These are phyloP conservation scores for Urosaurus nigricauda DNA, from an alignment of 2,797 vertebrate species.

Conservation along the genomic window DNA sequence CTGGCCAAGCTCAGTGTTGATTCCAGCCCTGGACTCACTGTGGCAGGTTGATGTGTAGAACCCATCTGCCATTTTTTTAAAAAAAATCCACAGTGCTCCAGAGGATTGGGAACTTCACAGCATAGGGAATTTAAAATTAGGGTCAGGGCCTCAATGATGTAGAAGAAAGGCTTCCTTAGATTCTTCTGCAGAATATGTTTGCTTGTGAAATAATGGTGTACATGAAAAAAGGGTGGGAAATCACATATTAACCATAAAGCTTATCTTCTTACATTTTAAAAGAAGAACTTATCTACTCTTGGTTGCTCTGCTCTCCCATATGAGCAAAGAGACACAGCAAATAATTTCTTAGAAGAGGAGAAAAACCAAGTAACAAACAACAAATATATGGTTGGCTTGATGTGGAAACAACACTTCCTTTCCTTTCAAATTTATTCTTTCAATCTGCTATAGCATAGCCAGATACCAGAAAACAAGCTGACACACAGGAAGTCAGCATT, in stretches of 20 bases:
- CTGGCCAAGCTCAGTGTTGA: background rate
- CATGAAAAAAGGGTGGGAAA: background rate
- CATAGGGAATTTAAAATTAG: background rate
- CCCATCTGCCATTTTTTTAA: no score
- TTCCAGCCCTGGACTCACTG: background rate
- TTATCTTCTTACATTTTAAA: background rate
- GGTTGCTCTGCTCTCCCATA: background rate
- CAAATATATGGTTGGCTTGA: slow-evolving; percentile 10
- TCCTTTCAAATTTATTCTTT: slow-evolving; percentile 9
- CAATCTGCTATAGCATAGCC: background rate
- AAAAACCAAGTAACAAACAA: background rate
- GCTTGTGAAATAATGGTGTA: background rate
- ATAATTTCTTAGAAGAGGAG: background rate
- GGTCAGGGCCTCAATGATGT: background rate
- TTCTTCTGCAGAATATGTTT: background rate
- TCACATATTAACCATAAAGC: background rate
- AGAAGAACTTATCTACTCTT: background rate
- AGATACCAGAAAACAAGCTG: background rate
- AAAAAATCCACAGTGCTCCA: background rate
- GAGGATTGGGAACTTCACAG: background rate
- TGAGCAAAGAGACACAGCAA: background rate
- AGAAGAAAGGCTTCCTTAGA: background rate
- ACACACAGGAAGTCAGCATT: background rate
- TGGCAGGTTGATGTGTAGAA: no score
- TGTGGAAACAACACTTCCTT: slow-evolving; percentile 22